Base-by-base conservation (phyloP, 2,113 vertebrate genomes). In the Cololabis saira region DNA sequence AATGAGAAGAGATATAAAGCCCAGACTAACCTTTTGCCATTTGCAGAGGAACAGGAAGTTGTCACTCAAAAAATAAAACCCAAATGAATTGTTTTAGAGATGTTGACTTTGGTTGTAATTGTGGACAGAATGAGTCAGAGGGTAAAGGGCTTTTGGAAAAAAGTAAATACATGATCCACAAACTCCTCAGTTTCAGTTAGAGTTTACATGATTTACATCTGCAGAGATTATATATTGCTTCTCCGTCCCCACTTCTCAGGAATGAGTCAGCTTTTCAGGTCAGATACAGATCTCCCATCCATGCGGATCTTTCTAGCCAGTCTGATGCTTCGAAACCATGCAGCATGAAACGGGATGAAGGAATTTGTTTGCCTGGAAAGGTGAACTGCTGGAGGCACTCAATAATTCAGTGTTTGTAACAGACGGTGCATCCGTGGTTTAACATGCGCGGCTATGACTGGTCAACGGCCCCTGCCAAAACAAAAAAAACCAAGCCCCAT, bases 331-430 rank as follows among this genome's bases (percentile, higher is more conserved):
- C 68, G 76, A 68, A 83, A 80, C 74, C 60, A 30, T 70, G 61
- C 24, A 64, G 53, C 63, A 76, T 17, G 61, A 52, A 37, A 69
- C 37, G 45, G 67, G 73, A 71, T 90, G 84, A 92, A 92, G 91
- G 81, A 87, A 87, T 89, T 86, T 87, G 87, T 91, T 87, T 85
- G 67, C 64, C 81, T 67, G 72, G 92, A 91, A 93, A 93, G 88
- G 79, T 83, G 92, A 94, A 83, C 87, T 76, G 85, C 76, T 19
- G 12, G 13, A 61, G 60, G 62, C 51, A 12, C 81, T 94, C 51
- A 93, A 94, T 94, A 91, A 94, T 94, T 94, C 83, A 94, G 80
- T 27, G 66, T 87, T 88, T 82, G 91, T 94, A 93, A 93, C 93
- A 94, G 92, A 93, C 86, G 89, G 90, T 82, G 82, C 81, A 91